A percentile compares a stretch with the other conserved stretches of the same genome.
These are phyloP conservation scores for Alfaro cultratus DNA, from an alignment of 2,797 vertebrate genomes.

Conservation along the genomic window DNA sequence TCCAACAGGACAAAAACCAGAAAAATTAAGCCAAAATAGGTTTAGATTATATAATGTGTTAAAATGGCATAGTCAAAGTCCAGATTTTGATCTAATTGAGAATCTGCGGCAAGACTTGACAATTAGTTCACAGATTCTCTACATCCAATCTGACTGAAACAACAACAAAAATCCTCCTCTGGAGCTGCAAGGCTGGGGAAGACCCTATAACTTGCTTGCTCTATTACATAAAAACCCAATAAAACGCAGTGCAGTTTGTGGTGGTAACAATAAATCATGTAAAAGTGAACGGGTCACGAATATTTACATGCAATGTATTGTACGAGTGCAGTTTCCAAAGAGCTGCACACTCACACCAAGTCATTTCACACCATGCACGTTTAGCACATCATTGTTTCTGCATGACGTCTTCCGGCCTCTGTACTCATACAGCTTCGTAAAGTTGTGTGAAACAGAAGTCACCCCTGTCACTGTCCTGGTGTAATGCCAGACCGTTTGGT, in stretches of 20 bases:
- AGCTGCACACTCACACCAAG: slow-evolving; percentile 18
- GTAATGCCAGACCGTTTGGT: slow-evolving; percentile 6
- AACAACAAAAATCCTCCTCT: neutral
- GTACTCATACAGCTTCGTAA: slow-evolving; percentile 8
- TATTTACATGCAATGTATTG: neutral
- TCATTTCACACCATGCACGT: slow-evolving; percentile 4
- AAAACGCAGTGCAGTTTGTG: neutral
- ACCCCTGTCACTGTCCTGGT: slow-evolving; percentile 11
- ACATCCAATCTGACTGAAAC: neutral
- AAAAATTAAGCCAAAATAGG: neutral
- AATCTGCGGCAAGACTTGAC: neutral
- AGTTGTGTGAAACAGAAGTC: slow-evolving; percentile 8
- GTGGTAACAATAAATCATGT: neutral
- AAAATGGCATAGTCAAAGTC: neutral
- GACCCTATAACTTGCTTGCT: neutral
- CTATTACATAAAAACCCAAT: neutral
- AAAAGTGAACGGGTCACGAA: neutral
- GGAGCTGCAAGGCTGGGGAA: neutral
- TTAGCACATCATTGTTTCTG: neutral
- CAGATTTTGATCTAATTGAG: neutral
- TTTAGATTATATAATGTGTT: neutral
- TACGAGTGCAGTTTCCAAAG: neutral
- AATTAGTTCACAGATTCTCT: neutral
- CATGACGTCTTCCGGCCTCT: slow-evolving; percentile 16
- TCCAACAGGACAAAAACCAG: neutral